A percentile compares a stretch with the other conserved stretches of the same genome.
Evolutionary conservation across 35 echinoderm and acorn worm genomes (phyloP).

Genomic region (Lytechinus pictus): DNA sequence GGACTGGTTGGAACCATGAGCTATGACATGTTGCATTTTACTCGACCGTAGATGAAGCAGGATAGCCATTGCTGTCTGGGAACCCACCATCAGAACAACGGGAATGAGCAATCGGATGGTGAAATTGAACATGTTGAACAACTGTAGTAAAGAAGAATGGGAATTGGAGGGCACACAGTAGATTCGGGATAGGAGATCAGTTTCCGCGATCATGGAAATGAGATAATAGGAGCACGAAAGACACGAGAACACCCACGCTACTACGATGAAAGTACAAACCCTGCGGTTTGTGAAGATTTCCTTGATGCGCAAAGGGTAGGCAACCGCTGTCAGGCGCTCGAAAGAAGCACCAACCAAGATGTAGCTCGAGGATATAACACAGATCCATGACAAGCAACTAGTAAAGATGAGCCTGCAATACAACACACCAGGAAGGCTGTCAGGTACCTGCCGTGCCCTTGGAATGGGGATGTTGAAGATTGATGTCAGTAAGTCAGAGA

Average conservation of each 20-base stretch:
- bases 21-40: not conserved
- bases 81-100: not conserved
- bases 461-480: not conserved
- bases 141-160: not conserved
- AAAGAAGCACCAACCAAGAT: not conserved
- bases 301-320: not conserved
- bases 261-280: not conserved
- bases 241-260: not conserved
- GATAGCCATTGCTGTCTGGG: not conserved
- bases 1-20: not conserved
- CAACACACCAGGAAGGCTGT: not conserved
- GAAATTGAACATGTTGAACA: not conserved
- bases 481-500: not conserved
- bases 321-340: not conserved
- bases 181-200: not conserved
- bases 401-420: not conserved
- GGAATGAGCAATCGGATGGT: not conserved
- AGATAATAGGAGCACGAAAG: not conserved
- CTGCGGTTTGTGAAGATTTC: not conserved
- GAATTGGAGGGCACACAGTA: not conserved
- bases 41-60: not conserved
- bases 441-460: not conserved
- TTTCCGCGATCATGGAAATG: not conserved
- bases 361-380: not conserved
- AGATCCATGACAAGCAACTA: not conserved